phyloP scores from a whole-genome alignment of 92 coral and sea anemone genomes.

The Epizoanthus illoricatus region DNA sequence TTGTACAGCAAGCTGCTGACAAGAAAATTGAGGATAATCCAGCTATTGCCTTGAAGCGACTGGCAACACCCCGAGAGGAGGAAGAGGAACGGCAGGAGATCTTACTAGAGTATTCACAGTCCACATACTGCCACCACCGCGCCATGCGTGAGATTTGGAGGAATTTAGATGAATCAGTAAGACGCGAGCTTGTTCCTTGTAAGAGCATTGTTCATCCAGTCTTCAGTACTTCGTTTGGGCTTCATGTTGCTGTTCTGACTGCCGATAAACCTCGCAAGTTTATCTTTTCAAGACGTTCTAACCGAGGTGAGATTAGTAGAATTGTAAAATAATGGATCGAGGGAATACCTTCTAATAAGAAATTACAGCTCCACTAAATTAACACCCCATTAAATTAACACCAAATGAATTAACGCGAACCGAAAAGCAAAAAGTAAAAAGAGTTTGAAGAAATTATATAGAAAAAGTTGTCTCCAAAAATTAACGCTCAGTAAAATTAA shows the following conservation, averaged over 20 bases:
- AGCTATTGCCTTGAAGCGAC: constrained; percentile 86
- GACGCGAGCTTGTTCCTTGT: constrained; percentile 74
- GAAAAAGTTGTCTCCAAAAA: too few relatives aligned
- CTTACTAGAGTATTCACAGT: constrained; percentile 71
- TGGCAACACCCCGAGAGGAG: constrained; percentile 93
- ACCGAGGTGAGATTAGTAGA: constrained; percentile 63
- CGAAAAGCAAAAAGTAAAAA: too few relatives aligned
- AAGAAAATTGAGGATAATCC: constrained; percentile 89
- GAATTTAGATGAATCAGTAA: constrained; percentile 66
- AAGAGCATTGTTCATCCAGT: constrained; percentile 86
- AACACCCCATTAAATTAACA: too few relatives aligned
- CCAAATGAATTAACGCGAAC: too few relatives aligned
- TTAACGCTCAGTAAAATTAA: too few relatives aligned
- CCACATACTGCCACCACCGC: constrained; percentile 97
- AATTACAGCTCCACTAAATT: too few relatives aligned
- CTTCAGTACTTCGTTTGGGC: constrained; percentile 98
- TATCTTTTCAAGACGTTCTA: constrained; percentile 88
- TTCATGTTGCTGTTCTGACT: constrained; percentile 98
- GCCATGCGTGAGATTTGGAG: constrained; percentile 97
- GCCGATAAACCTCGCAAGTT: constrained; percentile 91
- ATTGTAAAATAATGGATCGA: not conserved
- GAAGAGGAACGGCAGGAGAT: constrained; percentile 96
- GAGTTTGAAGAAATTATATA: too few relatives aligned
- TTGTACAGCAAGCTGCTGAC: constrained; percentile 72
- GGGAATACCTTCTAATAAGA: not conserved